Evolutionary conservation across 2,888 invertebrate species (phyloP).

Genomic region (Phorcus lineatus): DNA sequence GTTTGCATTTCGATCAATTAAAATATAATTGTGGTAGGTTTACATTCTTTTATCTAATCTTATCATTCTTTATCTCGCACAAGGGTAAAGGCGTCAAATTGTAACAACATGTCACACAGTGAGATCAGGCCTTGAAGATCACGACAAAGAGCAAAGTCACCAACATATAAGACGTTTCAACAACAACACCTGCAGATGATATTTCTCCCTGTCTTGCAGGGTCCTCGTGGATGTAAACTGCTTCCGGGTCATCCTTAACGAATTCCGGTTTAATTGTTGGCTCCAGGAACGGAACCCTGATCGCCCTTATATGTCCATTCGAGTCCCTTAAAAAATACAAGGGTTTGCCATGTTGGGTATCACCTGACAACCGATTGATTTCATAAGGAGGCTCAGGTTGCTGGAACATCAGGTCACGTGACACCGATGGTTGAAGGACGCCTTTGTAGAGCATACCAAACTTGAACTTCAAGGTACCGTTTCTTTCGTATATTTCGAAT

Average conservation of each 20-base stretch:
- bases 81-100: too few relatives aligned
- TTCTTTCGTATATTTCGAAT: not conserved
- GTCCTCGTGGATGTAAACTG: not conserved
- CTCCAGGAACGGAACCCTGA: not conserved
- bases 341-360: not conserved
- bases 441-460: not conserved
- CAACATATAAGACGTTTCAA: too few relatives aligned
- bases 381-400: not conserved
- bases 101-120: too few relatives aligned
- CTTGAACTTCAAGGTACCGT: not conserved
- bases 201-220: too few relatives aligned
- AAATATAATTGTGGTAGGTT: too few relatives aligned
- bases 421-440: not conserved
- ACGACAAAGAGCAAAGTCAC: too few relatives aligned
- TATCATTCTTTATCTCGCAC: too few relatives aligned
- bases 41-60: too few relatives aligned
- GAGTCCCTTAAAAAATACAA: not conserved
- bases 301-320: not conserved
- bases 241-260: constrained; percentile 7
- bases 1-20: too few relatives aligned
- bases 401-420: not conserved
- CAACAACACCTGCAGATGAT: too few relatives aligned
- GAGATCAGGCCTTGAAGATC: too few relatives aligned
- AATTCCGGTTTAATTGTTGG: not conserved
- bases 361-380: not conserved